Conservation (phyloP, 2,113 vertebrate genomes). For the Oreochromis spilurus region DNA sequence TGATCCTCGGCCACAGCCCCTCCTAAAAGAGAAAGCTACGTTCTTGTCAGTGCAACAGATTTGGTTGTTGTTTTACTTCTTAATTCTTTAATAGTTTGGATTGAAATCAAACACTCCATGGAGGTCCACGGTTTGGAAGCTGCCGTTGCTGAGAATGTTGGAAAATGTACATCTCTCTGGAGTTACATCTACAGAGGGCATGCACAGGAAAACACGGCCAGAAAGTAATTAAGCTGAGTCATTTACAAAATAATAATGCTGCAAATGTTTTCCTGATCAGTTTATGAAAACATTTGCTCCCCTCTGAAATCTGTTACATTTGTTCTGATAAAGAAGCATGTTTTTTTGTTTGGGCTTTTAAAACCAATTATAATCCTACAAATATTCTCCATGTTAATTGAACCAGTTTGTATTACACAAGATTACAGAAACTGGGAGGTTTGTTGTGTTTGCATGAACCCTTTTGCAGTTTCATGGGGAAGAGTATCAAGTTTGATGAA, state of each 20-base stretch:
- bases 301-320: not conserved
- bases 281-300: not conserved
- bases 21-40: not conserved
- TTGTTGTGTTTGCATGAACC: not conserved
- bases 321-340: not conserved
- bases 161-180: not conserved
- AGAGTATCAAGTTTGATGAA: not conserved
- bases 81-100: not conserved
- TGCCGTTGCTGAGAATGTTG: not conserved
- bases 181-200: not conserved
- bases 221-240: not conserved
- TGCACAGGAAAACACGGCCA: not conserved
- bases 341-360: not conserved
- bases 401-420: not conserved
- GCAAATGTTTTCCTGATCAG: not conserved
- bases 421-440: not conserved
- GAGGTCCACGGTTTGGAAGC: not conserved
- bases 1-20: not conserved
- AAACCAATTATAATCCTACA: not conserved
- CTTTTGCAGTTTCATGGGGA: not conserved
- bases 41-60: not conserved
- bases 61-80: not conserved
- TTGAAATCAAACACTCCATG: not conserved
- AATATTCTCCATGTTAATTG: not conserved
- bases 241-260: not conserved